These are phyloP conservation scores for Dicranocentrus wangi DNA, from an alignment of 2,888 invertebrate genomes.

Conservation along the genomic window DNA sequence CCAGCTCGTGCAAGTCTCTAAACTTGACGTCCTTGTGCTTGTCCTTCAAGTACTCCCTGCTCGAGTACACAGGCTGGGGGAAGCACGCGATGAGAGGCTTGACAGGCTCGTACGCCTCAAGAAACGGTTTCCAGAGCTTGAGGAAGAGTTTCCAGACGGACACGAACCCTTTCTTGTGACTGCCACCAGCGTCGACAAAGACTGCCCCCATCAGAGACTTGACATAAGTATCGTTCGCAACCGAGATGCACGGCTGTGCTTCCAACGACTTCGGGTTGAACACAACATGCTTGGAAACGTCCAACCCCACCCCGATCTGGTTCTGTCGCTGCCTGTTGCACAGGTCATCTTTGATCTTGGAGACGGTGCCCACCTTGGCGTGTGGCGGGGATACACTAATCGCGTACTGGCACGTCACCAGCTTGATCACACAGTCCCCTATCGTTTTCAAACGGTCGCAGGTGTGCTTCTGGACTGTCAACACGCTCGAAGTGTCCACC, in stretches of 20 bases:
- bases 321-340: slow-evolving; percentile 9
- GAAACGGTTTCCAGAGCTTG: slow-evolving; percentile 21
- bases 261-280: neutral
- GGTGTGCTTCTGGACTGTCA: slow-evolving; percentile 1
- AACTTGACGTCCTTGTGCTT: slow-evolving; percentile 15
- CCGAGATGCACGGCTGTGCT: neutral
- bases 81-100: slow-evolving; percentile 16
- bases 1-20: neutral
- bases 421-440: slow-evolving; percentile 37
- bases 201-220: slow-evolving; percentile 32
- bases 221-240: slow-evolving; percentile 12
- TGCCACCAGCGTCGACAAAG: slow-evolving; percentile 38
- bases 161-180: slow-evolving; percentile 33
- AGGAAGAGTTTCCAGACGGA: slow-evolving; percentile 27
- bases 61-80: slow-evolving; percentile 25
- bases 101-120: neutral
- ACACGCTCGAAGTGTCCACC: neutral
- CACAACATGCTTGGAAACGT: neutral
- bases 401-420: slow-evolving; percentile 31
- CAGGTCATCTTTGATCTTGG: slow-evolving; percentile 23
- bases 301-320: neutral
- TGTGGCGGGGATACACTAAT: slow-evolving; percentile 5
- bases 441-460: slow-evolving; percentile 33
- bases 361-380: slow-evolving; percentile 4
- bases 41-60: slow-evolving; percentile 22